phyloP scores from a whole-genome alignment of 2,888 invertebrate genomes.

The Linyphia triangularis region DNA sequence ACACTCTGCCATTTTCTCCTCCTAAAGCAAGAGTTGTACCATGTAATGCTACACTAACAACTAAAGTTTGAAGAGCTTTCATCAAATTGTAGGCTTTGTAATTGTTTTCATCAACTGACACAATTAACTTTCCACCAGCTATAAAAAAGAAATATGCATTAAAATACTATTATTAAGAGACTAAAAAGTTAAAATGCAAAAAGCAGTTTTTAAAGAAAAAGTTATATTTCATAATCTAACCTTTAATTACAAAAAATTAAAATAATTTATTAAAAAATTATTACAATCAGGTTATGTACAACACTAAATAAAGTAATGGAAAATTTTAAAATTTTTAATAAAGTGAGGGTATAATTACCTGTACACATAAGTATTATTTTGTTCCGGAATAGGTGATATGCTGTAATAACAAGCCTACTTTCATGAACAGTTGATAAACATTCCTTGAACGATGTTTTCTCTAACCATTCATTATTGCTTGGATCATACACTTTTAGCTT shows the following conservation, averaged over 20 bases:
- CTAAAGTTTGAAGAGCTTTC: background rate
- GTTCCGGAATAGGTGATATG: constrained; percentile 19
- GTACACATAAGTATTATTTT: constrained; percentile 39
- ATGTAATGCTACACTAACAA: constrained; percentile 32
- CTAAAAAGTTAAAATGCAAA: background rate
- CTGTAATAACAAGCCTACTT: background rate
- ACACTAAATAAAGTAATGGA: background rate
- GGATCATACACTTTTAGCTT: background rate
- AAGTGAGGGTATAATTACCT: constrained; percentile 14
- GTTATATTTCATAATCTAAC: background rate
- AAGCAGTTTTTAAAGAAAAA: background rate
- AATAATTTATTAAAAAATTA: background rate
- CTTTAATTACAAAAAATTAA: background rate
- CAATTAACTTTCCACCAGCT: constrained; percentile 57
- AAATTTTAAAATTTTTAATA: background rate
- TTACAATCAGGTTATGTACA: background rate
- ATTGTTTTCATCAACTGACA: constrained; percentile 23
- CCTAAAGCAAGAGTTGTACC: constrained; percentile 62
- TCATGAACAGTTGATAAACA: background rate
- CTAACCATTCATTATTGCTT: constrained; percentile 27
- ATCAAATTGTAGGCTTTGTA: constrained; percentile 15
- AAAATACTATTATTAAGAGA: too few species aligned
- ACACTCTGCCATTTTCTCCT: constrained; percentile 67
- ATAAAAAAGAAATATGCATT: too few species aligned
- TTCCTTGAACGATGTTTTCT: constrained; percentile 21